Evolutionary conservation across 2,888 invertebrate genomes (phyloP), one percentile per base, ranked within the genome.

Genomic region (Parasteatoda lunata): DNA sequence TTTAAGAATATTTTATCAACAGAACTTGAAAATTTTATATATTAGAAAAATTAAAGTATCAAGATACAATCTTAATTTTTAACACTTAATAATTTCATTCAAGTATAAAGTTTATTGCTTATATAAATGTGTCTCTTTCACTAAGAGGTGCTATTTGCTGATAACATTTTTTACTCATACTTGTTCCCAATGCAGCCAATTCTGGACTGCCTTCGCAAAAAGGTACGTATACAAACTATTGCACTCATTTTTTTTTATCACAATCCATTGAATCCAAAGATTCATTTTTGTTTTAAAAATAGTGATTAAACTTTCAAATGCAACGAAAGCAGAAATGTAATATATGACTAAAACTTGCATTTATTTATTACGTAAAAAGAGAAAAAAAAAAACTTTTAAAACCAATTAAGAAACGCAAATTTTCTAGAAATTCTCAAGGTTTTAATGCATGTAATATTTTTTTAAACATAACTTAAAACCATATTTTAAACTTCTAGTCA

Each of bases 141-240:
- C 3, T 64, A 51, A 65, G 86, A 86, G 86, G 30, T 30, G 30
- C 30, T 30, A 30, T 30, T 30, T 30, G 30, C 86, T 86, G n/a
- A 81, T 71, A 70, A 84, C 79, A 77, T 78, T 77, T 82, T 84
- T 84, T 85, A 81, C 80, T 83, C 88, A 84, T 88, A 73, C 82
- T 82, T 85, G 64, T 77, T 75, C 66, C 78, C 82, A 84, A 71
- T 88, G 89, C 89, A 97, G 97, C 96, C 96, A 97, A 94, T 97
- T 97, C 96, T 97, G 97, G 97, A 97, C 97, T 95, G 96, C 97
- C 96, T 97, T 97, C 96, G 97, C 97, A 93, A 96, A 97, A 94
- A 97, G 97, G 97, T 97, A 97, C 97, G 97, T 90, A 90, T 70
- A 11, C n/a, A 76, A 72, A 45, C 52, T 73, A 65, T 65, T 51